Conservation (phyloP, 2,797 vertebrate species). For the Acanthopagrus latus region DNA sequence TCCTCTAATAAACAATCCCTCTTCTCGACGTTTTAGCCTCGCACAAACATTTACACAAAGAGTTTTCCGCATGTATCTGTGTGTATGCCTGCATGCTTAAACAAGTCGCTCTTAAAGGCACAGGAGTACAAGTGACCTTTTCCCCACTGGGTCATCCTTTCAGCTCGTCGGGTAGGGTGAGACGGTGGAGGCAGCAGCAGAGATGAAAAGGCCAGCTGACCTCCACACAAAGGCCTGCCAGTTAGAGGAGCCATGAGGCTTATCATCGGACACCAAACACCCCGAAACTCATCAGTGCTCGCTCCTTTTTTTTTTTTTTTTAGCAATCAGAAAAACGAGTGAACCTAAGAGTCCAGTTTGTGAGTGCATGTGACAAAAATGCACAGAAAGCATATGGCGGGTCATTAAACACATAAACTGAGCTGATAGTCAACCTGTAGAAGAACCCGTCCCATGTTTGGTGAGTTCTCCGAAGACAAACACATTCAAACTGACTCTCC, state of each 20-base stretch:
- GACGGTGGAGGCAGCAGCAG: constrained; percentile 63
- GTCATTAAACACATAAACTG: neutral
- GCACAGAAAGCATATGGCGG: neutral
- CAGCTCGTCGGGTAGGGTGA: constrained; percentile 53
- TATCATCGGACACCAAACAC: constrained; percentile 62
- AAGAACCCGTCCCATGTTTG: neutral
- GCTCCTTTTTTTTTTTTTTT: constrained; percentile 13
- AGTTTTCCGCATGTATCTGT: constrained; percentile 7
- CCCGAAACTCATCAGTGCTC: constrained; percentile 52
- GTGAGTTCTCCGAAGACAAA: neutral
- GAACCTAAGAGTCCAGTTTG: constrained; percentile 15
- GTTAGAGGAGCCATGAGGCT: constrained; percentile 60
- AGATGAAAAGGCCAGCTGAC: constrained; percentile 80
- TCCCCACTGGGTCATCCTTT: constrained; percentile 73
- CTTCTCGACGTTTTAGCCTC: neutral
- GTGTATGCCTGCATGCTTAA: constrained; percentile 21
- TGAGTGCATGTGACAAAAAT: constrained; percentile 1
- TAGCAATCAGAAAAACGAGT: constrained; percentile 2
- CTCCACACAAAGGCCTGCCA: constrained; percentile 73
- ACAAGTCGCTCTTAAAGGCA: constrained; percentile 44
- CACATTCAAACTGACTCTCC: neutral
- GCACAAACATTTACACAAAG: constrained; percentile 33
- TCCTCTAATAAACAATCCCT: constrained; percentile 17
- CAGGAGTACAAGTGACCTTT: constrained; percentile 67
- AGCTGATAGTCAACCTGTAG: neutral